Base-by-base conservation (phyloP, 2,888 invertebrate genomes). In the Schizotus pectinicornis region DNA sequence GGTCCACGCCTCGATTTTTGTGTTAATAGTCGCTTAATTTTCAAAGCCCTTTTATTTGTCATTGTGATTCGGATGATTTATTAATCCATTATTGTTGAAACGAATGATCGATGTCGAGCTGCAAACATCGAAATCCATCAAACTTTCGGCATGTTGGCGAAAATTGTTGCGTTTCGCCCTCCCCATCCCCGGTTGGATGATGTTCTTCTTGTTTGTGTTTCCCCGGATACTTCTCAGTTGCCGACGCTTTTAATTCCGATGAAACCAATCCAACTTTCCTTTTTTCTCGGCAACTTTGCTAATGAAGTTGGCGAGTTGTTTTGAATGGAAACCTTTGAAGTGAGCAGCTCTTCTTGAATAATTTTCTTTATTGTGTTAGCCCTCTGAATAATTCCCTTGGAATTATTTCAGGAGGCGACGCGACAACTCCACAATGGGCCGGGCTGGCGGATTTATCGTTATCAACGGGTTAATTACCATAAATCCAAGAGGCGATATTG, bases 401-500 rank as follows among this genome's bases (percentile, higher is more conserved):
- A 9, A 6, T 33, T 33, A 33, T 45, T 45, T 13, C 9, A 32
- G 42, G 32, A 12, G 6, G 1, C 49, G 13, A 50, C 39, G 9
- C n/a, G 37, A 52, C 22, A 22, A 52, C 36, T 43, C 43, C 52
- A 52, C 43, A 37, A 43, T 13, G 39, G 34, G 7, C 41, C 37
- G 46, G 46, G 35, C 46, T 54, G 30, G 52, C 53, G 38, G 45
- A 58, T 61, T 54, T 54, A 62, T 59, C 46, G 52, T 50, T 56
- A 59, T 65, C 60, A 56, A 34, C 58, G 13, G 37, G 36, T 59
- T 64, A 66, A 66, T 66, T 66, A 63, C 59, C 63, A 64, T 66
- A 64, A 66, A 66, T 63, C 64, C 34, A 47, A 33, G 47, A 35
- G 42, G 47, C 37, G 38, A 48, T 63, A 58, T 61, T 61, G 61